Evolutionary conservation across 1,140 invertebrate genomes (phyloP).

Genomic region (Schlechtendalia chinensis): DNA sequence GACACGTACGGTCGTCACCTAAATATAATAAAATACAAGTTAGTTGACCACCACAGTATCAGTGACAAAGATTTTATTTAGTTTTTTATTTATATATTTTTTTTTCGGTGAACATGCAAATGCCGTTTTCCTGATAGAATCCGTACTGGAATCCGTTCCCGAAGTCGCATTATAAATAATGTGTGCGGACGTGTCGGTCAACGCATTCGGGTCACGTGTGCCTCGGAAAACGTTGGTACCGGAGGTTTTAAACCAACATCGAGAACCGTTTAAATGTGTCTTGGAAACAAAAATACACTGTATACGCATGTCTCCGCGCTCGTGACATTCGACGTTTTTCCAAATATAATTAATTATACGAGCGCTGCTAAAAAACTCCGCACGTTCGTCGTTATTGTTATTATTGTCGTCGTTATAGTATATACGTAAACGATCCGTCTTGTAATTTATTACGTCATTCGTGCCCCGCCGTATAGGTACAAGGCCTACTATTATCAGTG

Average conservation of each 20-base stretch:
- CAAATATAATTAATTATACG: constrained; percentile 13
- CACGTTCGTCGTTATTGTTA: not conserved
- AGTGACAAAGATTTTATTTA: not conserved
- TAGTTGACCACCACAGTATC: no score
- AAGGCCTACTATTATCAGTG: no score
- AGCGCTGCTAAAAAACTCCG: not conserved
- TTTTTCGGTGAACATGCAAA: not conserved
- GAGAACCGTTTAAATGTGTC: not conserved
- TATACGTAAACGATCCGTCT: not conserved
- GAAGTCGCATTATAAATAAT: constrained; percentile 28
- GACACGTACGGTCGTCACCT: no score
- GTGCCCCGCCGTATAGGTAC: no score
- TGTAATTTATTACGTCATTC: not conserved
- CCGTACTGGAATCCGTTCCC: not conserved
- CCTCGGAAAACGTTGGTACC: not conserved
- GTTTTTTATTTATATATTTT: not conserved
- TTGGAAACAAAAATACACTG: constrained; percentile 8
- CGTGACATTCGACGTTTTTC: not conserved
- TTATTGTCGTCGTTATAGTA: not conserved
- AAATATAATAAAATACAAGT: no score
- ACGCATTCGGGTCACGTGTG: constrained; percentile 19
- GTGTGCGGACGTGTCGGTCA: not conserved
- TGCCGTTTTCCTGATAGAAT: not conserved
- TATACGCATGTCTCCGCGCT: no score
- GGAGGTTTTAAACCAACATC: not conserved